phyloP scores from a whole-genome alignment of 2,797 vertebrate genomes.

The Bovichtus diacanthus region DNA sequence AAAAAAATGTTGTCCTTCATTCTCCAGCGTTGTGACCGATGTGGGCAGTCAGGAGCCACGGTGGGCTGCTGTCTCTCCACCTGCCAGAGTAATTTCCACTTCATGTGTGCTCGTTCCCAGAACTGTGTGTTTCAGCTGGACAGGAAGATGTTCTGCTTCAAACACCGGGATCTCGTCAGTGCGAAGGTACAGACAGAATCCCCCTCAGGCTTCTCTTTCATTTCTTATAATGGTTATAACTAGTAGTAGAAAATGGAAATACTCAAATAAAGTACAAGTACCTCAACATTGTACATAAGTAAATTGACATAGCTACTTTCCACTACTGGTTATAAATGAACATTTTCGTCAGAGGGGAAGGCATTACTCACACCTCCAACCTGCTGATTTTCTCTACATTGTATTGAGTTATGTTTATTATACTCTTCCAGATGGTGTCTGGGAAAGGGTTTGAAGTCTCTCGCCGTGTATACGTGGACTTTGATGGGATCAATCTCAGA shows the following conservation, averaged over 20 bases:
- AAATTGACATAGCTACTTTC: too few species aligned
- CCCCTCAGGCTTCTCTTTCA: neutral
- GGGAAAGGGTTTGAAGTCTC: constrained; percentile 90
- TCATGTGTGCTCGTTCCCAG: constrained; percentile 93
- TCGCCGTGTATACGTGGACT: constrained; percentile 92
- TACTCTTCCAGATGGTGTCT: constrained; percentile 81
- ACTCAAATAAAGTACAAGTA: too few species aligned
- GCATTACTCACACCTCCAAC: neutral
- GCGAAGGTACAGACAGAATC: constrained; percentile 82
- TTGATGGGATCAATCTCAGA: constrained; percentile 93
- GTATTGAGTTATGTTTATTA: neutral
- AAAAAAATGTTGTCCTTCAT: neutral
- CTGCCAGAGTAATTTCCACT: constrained; percentile 95
- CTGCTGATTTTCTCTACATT: constrained; percentile 1
- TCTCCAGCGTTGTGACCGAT: constrained; percentile 92
- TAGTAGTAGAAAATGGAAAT: too few species aligned
- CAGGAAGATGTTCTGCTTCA: constrained; percentile 93
- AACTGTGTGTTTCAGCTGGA: constrained; percentile 93
- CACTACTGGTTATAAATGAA: neutral
- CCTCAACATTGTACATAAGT: too few species aligned
- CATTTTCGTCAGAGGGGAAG: neutral
- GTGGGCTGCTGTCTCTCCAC: constrained; percentile 94
- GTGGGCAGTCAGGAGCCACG: constrained; percentile 90
- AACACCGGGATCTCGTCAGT: constrained; percentile 89
- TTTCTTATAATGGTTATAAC: neutral